Conservation (phyloP, 2,888 invertebrate species). For the Drosophila neotestacea region DNA sequence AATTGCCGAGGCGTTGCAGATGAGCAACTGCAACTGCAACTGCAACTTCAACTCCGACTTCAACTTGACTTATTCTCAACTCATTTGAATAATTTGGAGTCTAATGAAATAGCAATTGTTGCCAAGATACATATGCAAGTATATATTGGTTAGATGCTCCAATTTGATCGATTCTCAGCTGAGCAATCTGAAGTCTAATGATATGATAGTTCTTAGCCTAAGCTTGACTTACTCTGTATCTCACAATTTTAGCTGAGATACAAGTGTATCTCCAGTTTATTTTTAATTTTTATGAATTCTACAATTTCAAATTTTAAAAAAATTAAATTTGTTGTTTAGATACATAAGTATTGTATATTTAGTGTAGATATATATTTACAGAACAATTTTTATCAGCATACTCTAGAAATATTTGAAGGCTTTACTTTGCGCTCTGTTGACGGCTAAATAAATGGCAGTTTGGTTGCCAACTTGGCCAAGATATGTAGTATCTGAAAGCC, state of each 20-base stretch:
- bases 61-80: neutral
- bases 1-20: conserved; percentile 58
- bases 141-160: neutral
- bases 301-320: too few species aligned
- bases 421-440: too few species aligned
- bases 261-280: too few species aligned
- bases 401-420: too few species aligned
- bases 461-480: neutral
- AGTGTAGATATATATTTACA: too few species aligned
- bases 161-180: neutral
- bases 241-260: too few species aligned
- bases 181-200: neutral
- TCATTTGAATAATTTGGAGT: conserved; percentile 7
- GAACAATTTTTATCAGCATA: too few species aligned
- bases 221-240: neutral
- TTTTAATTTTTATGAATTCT: too few species aligned
- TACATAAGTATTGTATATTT: too few species aligned
- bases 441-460: neutral
- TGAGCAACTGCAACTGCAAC: conserved; percentile 33
- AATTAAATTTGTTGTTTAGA: too few species aligned
- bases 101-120: conserved; percentile 10
- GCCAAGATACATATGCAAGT: conserved; percentile 3
- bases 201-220: neutral
- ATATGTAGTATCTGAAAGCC: neutral
- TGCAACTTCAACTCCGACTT: neutral